Percentiles rank a stretch among this genome's conserved stretches.
Evolutionary conservation across 2,113 vertebrate species (phyloP).

Genomic region (Dicentrarchus labrax): DNA sequence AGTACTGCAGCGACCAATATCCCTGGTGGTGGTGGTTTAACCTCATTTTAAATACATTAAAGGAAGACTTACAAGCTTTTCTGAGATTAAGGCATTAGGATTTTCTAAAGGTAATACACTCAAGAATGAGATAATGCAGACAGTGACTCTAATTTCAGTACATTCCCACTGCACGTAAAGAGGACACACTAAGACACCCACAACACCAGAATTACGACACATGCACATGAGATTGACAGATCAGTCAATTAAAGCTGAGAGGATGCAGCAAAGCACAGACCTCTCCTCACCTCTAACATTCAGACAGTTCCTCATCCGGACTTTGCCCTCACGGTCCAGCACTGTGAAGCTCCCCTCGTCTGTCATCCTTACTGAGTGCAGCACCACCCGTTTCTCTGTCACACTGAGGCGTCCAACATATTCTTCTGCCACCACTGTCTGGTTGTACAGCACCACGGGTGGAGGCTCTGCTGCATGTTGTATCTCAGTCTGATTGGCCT

Average conservation of each 20-base stretch:
- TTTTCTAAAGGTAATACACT: background rate
- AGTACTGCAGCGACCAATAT: background rate
- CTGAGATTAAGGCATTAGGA: background rate
- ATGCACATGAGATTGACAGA: background rate
- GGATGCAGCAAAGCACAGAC: background rate
- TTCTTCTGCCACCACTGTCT: conserved; percentile 60
- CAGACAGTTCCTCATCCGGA: conserved; percentile 78
- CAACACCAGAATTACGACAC: background rate
- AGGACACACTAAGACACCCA: too few relatives aligned
- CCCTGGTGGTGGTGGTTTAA: background rate
- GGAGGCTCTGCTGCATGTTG: conserved; percentile 63
- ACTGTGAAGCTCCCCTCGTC: conserved; percentile 85
- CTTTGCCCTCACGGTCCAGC: conserved; percentile 74
- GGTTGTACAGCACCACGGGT: conserved; percentile 70
- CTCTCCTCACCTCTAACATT: conserved; percentile 81
- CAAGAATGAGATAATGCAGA: background rate
- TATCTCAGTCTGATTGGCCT: conserved; percentile 45
- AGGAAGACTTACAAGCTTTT: background rate
- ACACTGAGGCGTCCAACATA: conserved; percentile 77
- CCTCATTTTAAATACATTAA: background rate
- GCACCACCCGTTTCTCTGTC: conserved; percentile 65
- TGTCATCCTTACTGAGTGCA: conserved; percentile 74
- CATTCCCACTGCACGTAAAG: too few relatives aligned
- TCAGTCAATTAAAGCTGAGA: background rate
- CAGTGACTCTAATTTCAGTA: background rate